Percentiles rank a stretch among this genome's conserved stretches.
phyloP scores from a whole-genome alignment of 2,113 vertebrate species.

The Brachypteracias leptosomus region DNA sequence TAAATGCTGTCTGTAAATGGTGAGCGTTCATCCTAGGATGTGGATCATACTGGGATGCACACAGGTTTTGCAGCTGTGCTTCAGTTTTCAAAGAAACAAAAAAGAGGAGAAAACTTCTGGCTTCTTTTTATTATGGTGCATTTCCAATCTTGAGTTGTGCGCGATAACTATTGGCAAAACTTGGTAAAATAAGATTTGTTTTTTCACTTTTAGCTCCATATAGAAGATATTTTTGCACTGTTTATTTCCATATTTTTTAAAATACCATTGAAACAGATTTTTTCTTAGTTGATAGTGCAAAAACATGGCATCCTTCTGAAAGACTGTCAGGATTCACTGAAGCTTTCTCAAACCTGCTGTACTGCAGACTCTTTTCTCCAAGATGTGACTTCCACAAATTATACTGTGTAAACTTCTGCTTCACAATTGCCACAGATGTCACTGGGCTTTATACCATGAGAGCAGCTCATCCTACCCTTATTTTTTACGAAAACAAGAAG shows the following conservation, averaged over 20 bases:
- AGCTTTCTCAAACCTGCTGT: not conserved
- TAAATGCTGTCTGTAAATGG: not conserved
- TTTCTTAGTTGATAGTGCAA: not conserved
- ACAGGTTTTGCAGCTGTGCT: not conserved
- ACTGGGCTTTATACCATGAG: not conserved
- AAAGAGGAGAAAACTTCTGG: not conserved
- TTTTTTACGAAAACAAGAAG: not conserved
- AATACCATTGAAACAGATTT: not conserved
- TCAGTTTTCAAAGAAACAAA: not conserved
- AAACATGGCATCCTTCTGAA: not conserved
- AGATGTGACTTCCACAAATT: not conserved
- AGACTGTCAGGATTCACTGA: not conserved
- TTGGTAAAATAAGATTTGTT: not conserved
- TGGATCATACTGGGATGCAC: not conserved
- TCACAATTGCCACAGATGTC: not conserved
- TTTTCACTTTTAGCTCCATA: not conserved
- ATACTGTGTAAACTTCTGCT: not conserved
- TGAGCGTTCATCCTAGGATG: fast-evolving
- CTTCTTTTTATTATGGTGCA: not conserved
- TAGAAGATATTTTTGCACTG: not conserved
- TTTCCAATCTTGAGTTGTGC: not conserved
- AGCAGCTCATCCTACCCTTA: not conserved
- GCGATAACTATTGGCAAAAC: not conserved
- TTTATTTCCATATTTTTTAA: not conserved
- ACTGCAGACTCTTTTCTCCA: not conserved